Percentiles rank a stretch among this genome's conserved stretches.
Evolutionary conservation across 2,797 vertebrate species (phyloP).

Genomic region (Chaunax sp.): DNA sequence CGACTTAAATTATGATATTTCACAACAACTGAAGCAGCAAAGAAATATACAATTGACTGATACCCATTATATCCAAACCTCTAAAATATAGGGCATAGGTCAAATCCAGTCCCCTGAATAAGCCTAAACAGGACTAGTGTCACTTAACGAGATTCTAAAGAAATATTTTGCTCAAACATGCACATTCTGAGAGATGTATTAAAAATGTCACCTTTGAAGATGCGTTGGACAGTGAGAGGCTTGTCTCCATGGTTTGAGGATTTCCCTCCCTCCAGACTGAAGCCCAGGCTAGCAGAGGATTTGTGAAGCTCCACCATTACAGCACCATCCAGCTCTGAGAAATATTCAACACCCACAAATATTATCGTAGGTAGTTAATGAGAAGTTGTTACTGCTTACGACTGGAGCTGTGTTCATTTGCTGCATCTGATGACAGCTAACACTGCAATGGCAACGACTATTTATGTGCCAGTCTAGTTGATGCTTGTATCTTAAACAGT

Average conservation of each 20-base stretch:
- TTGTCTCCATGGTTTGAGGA: slow-evolving; percentile 87
- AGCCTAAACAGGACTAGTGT: too few relatives aligned
- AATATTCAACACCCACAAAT: slow-evolving; percentile 11
- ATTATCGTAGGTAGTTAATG: background rate
- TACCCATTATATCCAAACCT: too few relatives aligned
- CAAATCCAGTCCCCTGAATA: too few relatives aligned
- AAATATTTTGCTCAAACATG: too few relatives aligned
- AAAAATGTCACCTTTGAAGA: slow-evolving; percentile 89
- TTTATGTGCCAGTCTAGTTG: background rate
- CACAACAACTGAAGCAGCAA: too few relatives aligned
- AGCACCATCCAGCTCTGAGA: slow-evolving; percentile 79
- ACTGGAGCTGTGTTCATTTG: background rate
- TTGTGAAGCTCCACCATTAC: slow-evolving; percentile 89
- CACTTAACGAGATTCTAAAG: too few relatives aligned
- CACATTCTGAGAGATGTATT: background rate
- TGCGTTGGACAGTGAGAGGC: slow-evolving; percentile 89
- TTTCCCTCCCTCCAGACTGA: slow-evolving; percentile 92
- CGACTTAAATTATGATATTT: too few relatives aligned
- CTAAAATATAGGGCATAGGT: too few relatives aligned
- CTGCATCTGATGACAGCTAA: too few relatives aligned
- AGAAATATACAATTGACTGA: too few relatives aligned
- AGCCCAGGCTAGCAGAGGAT: slow-evolving; percentile 91
- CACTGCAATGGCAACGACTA: too few relatives aligned
- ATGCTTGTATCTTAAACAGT: background rate
- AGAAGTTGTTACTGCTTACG: background rate